Evolutionary conservation across 2,113 vertebrate species (phyloP).

Genomic region (Clupea harengus): DNA sequence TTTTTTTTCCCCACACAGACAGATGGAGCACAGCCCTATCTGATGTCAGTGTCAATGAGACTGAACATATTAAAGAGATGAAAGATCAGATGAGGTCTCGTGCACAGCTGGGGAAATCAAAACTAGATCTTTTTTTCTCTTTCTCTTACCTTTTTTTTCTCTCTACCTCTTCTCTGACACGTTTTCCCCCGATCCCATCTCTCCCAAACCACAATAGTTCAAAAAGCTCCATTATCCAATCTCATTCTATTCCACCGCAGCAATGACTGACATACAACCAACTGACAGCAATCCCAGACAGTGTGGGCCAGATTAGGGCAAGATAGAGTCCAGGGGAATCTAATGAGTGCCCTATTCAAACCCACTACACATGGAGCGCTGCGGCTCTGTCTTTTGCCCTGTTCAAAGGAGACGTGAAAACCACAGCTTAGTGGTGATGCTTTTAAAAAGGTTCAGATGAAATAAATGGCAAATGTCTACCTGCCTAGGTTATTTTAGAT

Average conservation of each 20-base stretch:
- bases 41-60: constrained; percentile 30
- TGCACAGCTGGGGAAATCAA: neutral
- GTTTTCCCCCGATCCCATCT: neutral
- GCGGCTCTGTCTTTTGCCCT: neutral
- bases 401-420: neutral
- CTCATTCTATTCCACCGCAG: neutral
- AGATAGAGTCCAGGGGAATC: neutral
- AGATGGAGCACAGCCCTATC: constrained; percentile 5
- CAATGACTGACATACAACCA: neutral
- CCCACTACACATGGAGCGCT: neutral
- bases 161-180: neutral
- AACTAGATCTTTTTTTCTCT: neutral
- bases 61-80: constrained; percentile 36
- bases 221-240: neutral
- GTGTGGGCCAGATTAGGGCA: neutral
- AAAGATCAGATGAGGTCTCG: constrained; percentile 31
- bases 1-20: neutral
- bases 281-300: neutral
- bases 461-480: neutral
- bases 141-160: neutral
- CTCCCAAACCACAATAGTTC: neutral
- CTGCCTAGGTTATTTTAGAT: neutral
- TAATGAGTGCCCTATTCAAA: neutral
- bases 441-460: neutral
- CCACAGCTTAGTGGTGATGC: neutral